Percentiles rank a stretch among this genome's conserved stretches.
Evolutionary conservation across 2,888 invertebrate genomes (phyloP).

Genomic region (Cylloceria caligata): DNA sequence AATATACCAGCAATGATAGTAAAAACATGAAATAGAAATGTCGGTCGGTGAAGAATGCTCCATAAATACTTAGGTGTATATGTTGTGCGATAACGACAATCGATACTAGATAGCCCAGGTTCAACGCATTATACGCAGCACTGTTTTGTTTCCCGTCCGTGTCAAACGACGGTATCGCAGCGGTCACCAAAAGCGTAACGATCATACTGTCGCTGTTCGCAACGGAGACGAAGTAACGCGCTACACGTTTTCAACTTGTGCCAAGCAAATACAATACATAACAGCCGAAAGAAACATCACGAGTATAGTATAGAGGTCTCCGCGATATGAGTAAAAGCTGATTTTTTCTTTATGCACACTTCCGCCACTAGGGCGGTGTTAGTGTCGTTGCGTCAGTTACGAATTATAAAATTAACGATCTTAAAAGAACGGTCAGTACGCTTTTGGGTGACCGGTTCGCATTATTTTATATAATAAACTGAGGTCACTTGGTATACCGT

Average conservation of each 20-base stretch:
- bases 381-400: background rate
- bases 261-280: background rate
- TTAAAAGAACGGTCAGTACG: too few relatives aligned
- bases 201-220: background rate
- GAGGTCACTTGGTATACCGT: too few relatives aligned
- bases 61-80: slow-evolving; percentile 16
- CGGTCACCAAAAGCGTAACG: slow-evolving; percentile 27
- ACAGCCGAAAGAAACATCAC: background rate
- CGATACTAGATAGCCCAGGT: slow-evolving; percentile 41
- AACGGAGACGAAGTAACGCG: background rate
- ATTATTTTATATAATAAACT: background rate
- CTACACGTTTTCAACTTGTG: background rate
- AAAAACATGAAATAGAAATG: background rate
- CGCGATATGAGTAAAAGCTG: background rate
- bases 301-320: background rate
- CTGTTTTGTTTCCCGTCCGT: background rate
- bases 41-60: slow-evolving; percentile 35
- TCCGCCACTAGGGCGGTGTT: background rate
- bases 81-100: slow-evolving; percentile 39
- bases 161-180: background rate
- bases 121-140: slow-evolving; percentile 22
- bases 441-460: background rate
- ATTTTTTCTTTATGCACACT: background rate
- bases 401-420: background rate
- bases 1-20: background rate